Evolutionary conservation across 2,113 vertebrate species (phyloP).

Genomic region (Procavia capensis): DNA sequence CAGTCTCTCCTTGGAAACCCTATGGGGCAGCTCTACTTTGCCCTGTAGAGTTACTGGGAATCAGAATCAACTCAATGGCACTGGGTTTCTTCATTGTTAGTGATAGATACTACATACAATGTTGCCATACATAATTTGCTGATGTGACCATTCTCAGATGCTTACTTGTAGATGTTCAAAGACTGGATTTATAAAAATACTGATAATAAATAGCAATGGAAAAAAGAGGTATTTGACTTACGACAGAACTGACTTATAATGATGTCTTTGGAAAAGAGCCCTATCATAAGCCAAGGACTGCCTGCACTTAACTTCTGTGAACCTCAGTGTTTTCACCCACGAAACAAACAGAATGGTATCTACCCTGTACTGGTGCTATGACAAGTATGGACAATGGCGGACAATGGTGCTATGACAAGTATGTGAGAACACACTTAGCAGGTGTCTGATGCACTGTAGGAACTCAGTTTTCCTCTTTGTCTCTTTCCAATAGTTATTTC

Average conservation of each 20-base stretch:
- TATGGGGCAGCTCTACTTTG: no score
- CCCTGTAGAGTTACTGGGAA: no score
- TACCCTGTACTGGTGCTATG: rapidly evolving
- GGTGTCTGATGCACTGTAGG: no score
- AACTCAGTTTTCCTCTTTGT: not conserved
- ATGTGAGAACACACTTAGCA: not conserved
- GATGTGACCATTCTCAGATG: not conserved
- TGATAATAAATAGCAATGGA: not conserved
- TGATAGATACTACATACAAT: not conserved
- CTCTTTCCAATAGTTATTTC: not conserved
- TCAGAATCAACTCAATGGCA: no score
- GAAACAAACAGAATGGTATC: not conserved
- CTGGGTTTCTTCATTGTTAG: not conserved
- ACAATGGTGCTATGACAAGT: not conserved
- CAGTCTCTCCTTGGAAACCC: no score
- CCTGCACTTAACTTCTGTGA: not conserved
- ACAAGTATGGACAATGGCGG: no score
- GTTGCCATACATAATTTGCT: not conserved
- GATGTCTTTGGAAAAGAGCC: not conserved
- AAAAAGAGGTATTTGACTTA: not conserved
- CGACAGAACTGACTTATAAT: not conserved
- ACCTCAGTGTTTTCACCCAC: not conserved
- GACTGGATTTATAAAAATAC: not conserved
- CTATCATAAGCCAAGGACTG: not conserved
- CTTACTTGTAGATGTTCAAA: not conserved